Base-by-base conservation (phyloP, 2,797 vertebrate species). In the Channa striata region DNA sequence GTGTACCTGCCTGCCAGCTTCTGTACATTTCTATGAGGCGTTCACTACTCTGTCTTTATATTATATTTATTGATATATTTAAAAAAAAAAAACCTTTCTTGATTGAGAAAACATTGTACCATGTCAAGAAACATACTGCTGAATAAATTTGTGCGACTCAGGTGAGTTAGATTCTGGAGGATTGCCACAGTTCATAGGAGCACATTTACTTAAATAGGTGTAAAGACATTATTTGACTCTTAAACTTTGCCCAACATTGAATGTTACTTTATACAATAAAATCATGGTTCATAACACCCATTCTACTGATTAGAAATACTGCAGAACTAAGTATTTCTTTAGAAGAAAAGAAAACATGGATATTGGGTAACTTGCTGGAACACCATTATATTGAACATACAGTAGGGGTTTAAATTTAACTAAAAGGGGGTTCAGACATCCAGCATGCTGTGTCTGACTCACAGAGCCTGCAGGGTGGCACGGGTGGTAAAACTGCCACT, bases 41-140 rank as follows among this genome's bases (percentile, higher is more conserved):
- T 70, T 81, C 50, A 69, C 73, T 69, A 39, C 82, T 80, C 69
- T n/a, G n/a, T n/a, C n/a, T n/a, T n/a, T n/a, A n/a, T n/a, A n/a
- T n/a, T n/a, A n/a, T n/a, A n/a, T n/a, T n/a, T n/a, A n/a, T n/a
- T n/a, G n/a, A n/a, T n/a, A n/a, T n/a, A n/a, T n/a, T n/a, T n/a
- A n/a, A n/a, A n/a, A n/a, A n/a, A n/a, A n/a, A n/a, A n/a, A n/a
- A n/a, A n/a, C 78, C 74, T 77, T 88, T 78, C 68, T 52, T 89
- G 90, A 91, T 74, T 74, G 68, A 85, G 87, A 86, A 83, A 65
- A 82, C 78, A 72, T 93, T 91, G 90, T 93, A 94, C 87, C 52
- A 72, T 80, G 77, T 80, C 70, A 37, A 87, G 81, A 83, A 84
- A 91, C 83, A 89, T 83, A 90, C 86, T n/a, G 14, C 11, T 3